Evolutionary conservation across 2,797 vertebrate genomes (phyloP), one percentile per base, ranked within the genome.

Genomic region (Triplophysa yarkandensis): DNA sequence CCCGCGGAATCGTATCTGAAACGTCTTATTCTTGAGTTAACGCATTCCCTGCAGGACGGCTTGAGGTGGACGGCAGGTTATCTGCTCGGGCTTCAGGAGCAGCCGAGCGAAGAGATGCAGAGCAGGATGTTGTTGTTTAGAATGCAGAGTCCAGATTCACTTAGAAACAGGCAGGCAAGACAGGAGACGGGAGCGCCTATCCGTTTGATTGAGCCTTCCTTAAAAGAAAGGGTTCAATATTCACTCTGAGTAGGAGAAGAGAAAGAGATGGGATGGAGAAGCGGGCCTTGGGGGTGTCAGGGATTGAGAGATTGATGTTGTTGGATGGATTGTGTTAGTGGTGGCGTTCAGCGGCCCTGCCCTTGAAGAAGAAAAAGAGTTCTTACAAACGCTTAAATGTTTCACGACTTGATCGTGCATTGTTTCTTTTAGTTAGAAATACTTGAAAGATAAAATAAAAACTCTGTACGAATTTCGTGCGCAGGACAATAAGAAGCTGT

Each of bases 1-100:
- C 69, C 43, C 19, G 9, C 10, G 7, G 68, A 61, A 50, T 58
- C 5, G 41, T 34, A 11, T 71, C 19, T 39, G 68, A 71, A 50
- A 50, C 6, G 4, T 50, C 30, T 50, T 50, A 58, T 52, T 21
- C 30, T 71, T 62, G 69, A 71, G 48, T 19, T 52, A 39, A 1
- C 16, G 6, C 25, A 16, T 10, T 70, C 68, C 19, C 41, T n/a
- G 43, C 1, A 19, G 30, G 28, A 8, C 25, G 13, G 28, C 1
- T 2, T 23, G 4, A 16, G 43, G 43, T 46, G 69, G 44, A 50
- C 0, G 3, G 32, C 32, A 50, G 30, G 69, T 44, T 50, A 36
- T 27, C 10, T 28, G 27, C 27, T 5, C 9, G 5, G 6, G 14
- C 54, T 30, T 57, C 54, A 11, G 43, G 32, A 62, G 58, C 21